These are phyloP conservation scores for Macrostomum lignano DNA, from an alignment of 1,140 invertebrate species.

Conservation along the genomic window DNA sequence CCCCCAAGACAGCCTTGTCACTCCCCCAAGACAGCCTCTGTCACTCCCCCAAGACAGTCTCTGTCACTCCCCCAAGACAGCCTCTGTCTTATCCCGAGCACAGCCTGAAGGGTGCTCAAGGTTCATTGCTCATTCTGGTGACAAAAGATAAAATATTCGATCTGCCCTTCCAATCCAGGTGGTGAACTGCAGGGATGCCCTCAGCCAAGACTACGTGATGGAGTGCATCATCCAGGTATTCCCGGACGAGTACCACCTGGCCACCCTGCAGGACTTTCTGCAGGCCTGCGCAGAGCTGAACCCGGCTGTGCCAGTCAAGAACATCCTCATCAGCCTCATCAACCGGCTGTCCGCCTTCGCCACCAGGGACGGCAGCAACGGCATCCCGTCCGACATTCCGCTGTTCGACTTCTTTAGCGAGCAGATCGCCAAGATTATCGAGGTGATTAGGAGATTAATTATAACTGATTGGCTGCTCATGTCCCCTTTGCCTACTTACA, in stretches of 20 bases:
- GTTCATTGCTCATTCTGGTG: no score
- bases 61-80: no score
- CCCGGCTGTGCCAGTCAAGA: constrained; percentile 78
- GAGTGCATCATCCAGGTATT: constrained; percentile 99
- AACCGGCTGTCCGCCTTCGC: constrained; percentile 43
- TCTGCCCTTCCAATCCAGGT: constrained; percentile 77
- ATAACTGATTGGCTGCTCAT: no score
- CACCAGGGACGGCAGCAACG: constrained; percentile 34
- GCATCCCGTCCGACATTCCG: constrained; percentile 56
- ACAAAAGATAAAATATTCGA: constrained; percentile 37
- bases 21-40: no score
- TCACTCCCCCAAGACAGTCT: no score
- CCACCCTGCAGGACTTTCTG: constrained; percentile 68
- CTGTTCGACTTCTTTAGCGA: constrained; percentile 95
- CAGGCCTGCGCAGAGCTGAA: constrained; percentile 86
- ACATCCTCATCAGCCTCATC: constrained; percentile 82
- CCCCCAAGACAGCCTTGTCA: no score
- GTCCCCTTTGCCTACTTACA: no score
- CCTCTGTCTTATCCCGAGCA: no score
- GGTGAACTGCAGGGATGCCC: constrained; percentile 83
- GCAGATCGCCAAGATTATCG: constrained; percentile 36
- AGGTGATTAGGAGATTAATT: no score
- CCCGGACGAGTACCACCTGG: constrained; percentile 90
- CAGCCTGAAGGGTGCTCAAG: no score
- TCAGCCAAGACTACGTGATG: constrained; percentile 97